Percentiles rank a stretch among this genome's conserved stretches.
Evolutionary conservation across 2,888 invertebrate species (phyloP).

Genomic region (Apomyelois bistriatella): DNA sequence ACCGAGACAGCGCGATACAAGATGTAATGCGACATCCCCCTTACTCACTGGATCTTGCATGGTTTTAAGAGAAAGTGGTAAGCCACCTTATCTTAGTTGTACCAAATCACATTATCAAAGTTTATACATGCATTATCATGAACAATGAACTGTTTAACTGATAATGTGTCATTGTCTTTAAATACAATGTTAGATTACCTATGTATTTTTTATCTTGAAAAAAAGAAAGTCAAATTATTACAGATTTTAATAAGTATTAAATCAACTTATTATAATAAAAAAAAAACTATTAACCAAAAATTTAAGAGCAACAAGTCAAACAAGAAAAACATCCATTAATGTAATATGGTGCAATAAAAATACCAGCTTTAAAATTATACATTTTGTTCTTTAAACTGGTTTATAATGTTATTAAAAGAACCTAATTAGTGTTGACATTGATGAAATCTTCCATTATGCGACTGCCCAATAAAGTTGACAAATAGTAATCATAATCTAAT

Average conservation of each 20-base stretch:
- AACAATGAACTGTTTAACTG: constrained; percentile 5
- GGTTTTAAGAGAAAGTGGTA: too few species aligned
- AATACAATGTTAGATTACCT: not conserved
- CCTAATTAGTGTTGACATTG: not conserved
- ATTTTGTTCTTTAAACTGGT: not conserved
- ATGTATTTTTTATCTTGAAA: too few species aligned
- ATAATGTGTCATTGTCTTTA: constrained; percentile 8
- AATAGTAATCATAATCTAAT: too few species aligned
- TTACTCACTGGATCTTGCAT: too few species aligned
- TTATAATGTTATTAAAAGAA: not conserved
- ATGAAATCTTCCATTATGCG: not conserved
- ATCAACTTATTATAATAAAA: too few species aligned
- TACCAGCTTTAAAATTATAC: not conserved
- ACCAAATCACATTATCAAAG: not conserved
- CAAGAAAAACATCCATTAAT: not conserved
- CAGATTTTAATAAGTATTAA: too few species aligned
- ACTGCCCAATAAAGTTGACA: too few species aligned
- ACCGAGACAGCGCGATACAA: too few species aligned
- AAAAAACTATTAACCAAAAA: not conserved
- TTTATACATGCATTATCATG: not conserved
- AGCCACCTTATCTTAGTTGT: too few species aligned
- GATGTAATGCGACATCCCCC: too few species aligned
- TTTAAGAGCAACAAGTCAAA: not conserved
- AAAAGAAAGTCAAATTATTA: too few species aligned
- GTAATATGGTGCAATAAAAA: not conserved